Base-by-base conservation (phyloP, 2,113 vertebrate genomes). In the Lanius ludovicianus region DNA sequence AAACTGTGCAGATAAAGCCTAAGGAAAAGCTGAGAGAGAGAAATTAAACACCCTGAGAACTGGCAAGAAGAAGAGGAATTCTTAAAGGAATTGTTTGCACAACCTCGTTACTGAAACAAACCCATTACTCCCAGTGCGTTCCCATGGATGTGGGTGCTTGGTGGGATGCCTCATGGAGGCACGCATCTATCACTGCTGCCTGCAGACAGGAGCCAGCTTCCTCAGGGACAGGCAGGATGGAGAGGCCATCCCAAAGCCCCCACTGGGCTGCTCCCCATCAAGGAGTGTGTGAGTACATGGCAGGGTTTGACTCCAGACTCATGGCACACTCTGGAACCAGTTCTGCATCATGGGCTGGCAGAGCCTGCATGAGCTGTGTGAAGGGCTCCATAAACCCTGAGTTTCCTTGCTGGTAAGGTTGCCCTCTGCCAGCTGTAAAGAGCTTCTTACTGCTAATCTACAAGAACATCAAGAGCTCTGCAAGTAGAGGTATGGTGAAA, bases 281-380 rank as follows among this genome's bases (percentile, higher is more conserved):
- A 0, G 42, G 42, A 75, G 13, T 0, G 0, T 14, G 25, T 2
- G 3, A 7, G 49, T 77, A 15, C 27, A 2, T 7, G 46, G n/a
- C 27, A 44, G 21, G 52, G n/a, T 35, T 68, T 78, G 39, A 23
- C 16, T 23, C n/a, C 46, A 68, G 35, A 16, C 21, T 41, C 23
- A 4, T 6, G 21, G 11, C 3, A 13, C 0, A 1, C 49, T 63
- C 49, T 64, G 64, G 63, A 80, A 63, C 11, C 33, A n/a, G 22
- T 30, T 62, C 46, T 76, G 25, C 42, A 35, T 42, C 0, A 0
- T 55, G 56, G 35, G 37, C 59, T 53, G 31, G 19, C 33, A 21
- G n/a, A 62, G 5, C 11, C 47, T 64, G 33, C 33, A 23, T 1
- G 44, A 62, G 17, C 41, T 89, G 68, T 39, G 22, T 1, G 0